These are phyloP conservation scores for Anolis apletophallus DNA, from an alignment of 2,797 vertebrate genomes.

Conservation along the genomic window DNA sequence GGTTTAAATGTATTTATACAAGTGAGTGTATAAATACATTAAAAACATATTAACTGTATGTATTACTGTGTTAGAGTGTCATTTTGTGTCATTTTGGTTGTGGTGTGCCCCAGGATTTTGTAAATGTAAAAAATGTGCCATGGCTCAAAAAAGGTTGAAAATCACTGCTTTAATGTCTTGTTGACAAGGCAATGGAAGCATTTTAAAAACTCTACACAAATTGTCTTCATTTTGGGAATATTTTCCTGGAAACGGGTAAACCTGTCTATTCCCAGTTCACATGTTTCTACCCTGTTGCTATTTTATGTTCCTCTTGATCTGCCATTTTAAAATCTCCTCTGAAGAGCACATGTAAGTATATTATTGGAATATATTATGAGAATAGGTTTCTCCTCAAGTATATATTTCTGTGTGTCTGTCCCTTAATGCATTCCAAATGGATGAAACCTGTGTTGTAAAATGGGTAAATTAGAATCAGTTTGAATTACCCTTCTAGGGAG, in stretches of 20 bases:
- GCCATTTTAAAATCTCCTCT: background rate
- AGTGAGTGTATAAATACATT: no score
- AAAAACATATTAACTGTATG: no score
- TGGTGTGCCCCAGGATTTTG: no score
- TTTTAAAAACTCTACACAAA: no score
- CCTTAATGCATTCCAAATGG: background rate
- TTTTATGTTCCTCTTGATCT: background rate
- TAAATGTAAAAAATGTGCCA: no score
- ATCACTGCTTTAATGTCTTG: no score
- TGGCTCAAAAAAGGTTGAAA: no score
- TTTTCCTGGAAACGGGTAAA: background rate
- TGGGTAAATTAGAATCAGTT: background rate
- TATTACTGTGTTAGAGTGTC: no score
- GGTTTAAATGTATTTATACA: no score
- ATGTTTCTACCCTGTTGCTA: background rate
- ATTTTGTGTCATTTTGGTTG: no score
- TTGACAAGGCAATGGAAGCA: no score
- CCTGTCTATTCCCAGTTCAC: background rate
- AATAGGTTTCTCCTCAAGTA: background rate
- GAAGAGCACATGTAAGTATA: background rate
- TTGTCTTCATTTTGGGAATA: background rate
- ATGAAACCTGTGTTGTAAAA: background rate
- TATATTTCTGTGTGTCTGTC: background rate
- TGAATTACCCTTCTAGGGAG: conserved; percentile 65
- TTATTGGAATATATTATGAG: background rate